phyloP scores from a whole-genome alignment of 2,888 invertebrate species.

The Mythimna vitellina region DNA sequence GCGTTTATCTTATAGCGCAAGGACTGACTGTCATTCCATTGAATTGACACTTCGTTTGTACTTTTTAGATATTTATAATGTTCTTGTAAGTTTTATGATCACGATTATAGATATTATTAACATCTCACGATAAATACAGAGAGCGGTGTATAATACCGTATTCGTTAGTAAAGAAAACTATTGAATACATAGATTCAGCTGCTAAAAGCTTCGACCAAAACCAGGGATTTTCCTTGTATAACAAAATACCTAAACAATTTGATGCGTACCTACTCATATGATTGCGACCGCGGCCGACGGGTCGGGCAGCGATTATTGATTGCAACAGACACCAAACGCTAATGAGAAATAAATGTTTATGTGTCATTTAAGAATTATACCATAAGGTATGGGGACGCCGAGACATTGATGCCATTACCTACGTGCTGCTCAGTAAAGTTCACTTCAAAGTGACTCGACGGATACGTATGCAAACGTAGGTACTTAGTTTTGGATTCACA shows the following conservation, averaged over 20 bases:
- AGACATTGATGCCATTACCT: neutral
- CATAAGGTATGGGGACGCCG: neutral
- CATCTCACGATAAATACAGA: neutral
- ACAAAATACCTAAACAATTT: constrained; percentile 4
- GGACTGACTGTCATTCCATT: neutral
- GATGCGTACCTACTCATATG: constrained; percentile 8
- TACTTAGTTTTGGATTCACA: neutral
- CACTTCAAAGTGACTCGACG: neutral
- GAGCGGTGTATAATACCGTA: neutral
- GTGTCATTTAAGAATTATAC: constrained; percentile 11
- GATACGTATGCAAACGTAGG: neutral
- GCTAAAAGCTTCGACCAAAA: neutral
- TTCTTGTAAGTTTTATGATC: neutral
- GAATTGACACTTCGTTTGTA: neutral
- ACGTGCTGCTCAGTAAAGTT: neutral
- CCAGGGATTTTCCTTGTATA: constrained; percentile 15
- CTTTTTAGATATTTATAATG: neutral
- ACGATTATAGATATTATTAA: neutral
- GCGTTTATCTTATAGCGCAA: neutral
- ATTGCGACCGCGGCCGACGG: constrained; percentile 27
- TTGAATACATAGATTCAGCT: neutral
- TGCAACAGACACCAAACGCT: constrained; percentile 51
- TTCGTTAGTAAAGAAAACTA: neutral
- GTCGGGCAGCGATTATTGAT: constrained; percentile 49
- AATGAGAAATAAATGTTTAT: constrained; percentile 45